phyloP scores from a whole-genome alignment of 2,797 vertebrate genomes.

The Cygnus olor region DNA sequence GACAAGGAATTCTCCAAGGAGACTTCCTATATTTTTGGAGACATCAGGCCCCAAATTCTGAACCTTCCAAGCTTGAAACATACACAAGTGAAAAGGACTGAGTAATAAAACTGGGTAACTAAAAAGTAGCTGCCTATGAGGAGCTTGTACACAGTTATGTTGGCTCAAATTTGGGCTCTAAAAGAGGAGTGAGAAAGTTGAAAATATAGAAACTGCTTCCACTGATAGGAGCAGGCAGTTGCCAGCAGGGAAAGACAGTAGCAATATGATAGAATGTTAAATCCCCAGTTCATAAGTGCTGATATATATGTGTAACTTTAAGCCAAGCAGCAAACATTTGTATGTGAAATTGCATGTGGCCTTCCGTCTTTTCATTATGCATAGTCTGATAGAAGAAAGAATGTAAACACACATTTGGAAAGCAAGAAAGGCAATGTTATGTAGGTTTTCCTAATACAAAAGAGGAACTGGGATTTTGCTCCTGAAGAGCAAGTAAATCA shows the following conservation, averaged over 20 bases:
- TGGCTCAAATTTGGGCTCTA: neutral
- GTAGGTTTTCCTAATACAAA: neutral
- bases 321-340: neutral
- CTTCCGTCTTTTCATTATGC: neutral
- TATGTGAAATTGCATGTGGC: neutral
- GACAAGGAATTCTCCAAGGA: neutral
- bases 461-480: neutral
- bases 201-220: neutral
- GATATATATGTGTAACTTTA: too few species aligned
- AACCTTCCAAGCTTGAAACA: neutral
- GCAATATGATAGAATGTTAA: neutral
- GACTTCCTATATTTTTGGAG: neutral
- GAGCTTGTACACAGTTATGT: neutral
- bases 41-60: neutral
- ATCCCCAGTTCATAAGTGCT: accelerated
- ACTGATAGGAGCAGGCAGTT: neutral
- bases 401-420: neutral
- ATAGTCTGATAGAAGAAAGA: neutral
- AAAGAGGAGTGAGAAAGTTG: neutral
- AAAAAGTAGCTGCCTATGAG: neutral
- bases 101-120: neutral
- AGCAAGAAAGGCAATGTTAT: neutral
- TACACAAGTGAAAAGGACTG: neutral
- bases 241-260: neutral
- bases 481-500: neutral